Evolutionary conservation across 1,140 invertebrate species (phyloP), one percentile per base, ranked within the genome.

Genomic region (Drosophila willistoni): DNA sequence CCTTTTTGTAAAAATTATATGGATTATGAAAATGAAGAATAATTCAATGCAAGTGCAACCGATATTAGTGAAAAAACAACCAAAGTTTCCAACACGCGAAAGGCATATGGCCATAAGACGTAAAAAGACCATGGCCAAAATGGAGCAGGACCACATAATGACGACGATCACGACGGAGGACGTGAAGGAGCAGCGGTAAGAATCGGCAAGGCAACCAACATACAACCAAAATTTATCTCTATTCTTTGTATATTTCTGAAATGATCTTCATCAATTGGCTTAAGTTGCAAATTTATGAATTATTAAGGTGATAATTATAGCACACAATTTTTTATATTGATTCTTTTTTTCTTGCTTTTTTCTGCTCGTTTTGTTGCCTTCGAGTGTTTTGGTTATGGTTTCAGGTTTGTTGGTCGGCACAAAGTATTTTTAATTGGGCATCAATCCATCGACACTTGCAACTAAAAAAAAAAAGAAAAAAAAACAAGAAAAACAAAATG

Each of bases 31-130:
- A 47, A 51, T 51, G 44, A 51, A 51, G 7, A 22, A 22, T 2
- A n/a, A 51, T 22, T 51, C 44, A 51, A 51, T 51, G 17, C 44
- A 51, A 51, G 93, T 93, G 72, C 91, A 93, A 75, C 93, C 91
- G 70, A 93, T 93, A 68, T 79, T 93, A 64, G 92, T 93, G 65
- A 93, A 93, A 79, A 95, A 95, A 76, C 94, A 94, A 47, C 94
- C 95, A 57, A 94, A 94, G 73, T 95, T 95, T 85, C 95, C 95
- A 1, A 95, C 94, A 25, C 93, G 95, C 34, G 95, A 95, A 77
- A 93, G 95, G 73, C 95, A 95, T 86, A 94, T 94, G 75, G 95
- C 95, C 51, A 93, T 95, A 25, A 92, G 94, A 42, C 91, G 94
- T n/a, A 92, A 90, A 73, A 93, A 93, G 77, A 93, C 80, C 51